Evolutionary conservation across 2,113 vertebrate genomes (phyloP).

Genomic region (Pitta sordida): DNA sequence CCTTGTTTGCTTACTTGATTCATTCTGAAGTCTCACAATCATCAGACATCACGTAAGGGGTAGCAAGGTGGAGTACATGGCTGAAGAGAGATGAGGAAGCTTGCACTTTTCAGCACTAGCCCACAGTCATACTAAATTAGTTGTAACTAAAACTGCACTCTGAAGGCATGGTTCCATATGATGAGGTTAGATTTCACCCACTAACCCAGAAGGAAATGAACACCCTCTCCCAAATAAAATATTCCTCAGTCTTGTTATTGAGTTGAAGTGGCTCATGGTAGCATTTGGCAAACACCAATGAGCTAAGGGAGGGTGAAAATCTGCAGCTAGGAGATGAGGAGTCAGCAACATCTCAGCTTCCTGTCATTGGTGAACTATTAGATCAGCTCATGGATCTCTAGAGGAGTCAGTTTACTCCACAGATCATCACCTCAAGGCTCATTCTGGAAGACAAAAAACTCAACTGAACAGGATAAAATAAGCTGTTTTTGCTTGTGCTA

Average conservation of each 20-base stretch:
- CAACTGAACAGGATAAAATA: background rate
- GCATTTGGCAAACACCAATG: background rate
- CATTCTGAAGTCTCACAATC: background rate
- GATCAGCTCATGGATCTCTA: background rate
- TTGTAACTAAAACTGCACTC: background rate
- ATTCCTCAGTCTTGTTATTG: background rate
- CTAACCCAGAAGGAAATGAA: background rate
- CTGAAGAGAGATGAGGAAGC: background rate
- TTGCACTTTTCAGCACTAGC: background rate
- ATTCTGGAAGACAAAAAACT: conserved; percentile 34
- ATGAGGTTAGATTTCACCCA: background rate
- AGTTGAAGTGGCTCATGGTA: background rate
- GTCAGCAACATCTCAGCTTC: background rate
- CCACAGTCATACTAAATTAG: background rate
- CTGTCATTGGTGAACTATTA: background rate
- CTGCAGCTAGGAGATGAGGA: background rate
- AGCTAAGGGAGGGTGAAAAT: background rate
- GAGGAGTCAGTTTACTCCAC: background rate
- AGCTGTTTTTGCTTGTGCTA: conserved; percentile 14
- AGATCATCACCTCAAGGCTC: background rate
- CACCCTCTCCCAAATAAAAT: background rate
- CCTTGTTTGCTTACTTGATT: background rate
- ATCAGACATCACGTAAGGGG: background rate
- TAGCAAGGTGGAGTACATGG: background rate
- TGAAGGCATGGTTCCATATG: background rate